These are phyloP conservation scores for Dione vanillae DNA, from an alignment of 2,888 invertebrate genomes.

Conservation along the genomic window DNA sequence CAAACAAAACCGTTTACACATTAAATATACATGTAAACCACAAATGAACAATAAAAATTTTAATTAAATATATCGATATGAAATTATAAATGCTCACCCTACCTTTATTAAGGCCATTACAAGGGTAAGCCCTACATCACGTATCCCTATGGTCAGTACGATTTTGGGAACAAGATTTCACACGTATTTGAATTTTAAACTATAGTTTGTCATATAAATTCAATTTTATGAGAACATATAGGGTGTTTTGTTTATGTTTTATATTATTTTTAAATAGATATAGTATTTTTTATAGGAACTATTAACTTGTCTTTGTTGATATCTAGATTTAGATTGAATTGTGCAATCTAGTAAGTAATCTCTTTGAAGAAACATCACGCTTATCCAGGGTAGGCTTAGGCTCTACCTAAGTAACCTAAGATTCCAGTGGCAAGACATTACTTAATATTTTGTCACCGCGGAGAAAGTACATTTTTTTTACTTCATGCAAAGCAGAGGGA, in stretches of 20 bases:
- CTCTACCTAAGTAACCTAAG: too few species aligned
- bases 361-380: too few species aligned
- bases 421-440: too few species aligned
- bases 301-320: too few species aligned
- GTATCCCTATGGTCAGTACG: slow-evolving; percentile 73
- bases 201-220: slow-evolving; percentile 84
- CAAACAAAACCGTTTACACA: not conserved
- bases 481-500: too few species aligned
- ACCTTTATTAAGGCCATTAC: slow-evolving; percentile 83
- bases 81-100: slow-evolving; percentile 80
- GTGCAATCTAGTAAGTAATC: too few species aligned
- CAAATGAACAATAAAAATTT: slow-evolving; percentile 67
- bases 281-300: not conserved
- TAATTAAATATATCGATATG: slow-evolving; percentile 82
- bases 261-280: not conserved
- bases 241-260: slow-evolving; percentile 55
- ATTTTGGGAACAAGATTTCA: slow-evolving; percentile 81
- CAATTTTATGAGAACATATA: slow-evolving; percentile 73
- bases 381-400: too few species aligned
- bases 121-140: slow-evolving; percentile 74
- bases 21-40: slow-evolving; percentile 9
- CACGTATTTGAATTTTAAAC: slow-evolving; percentile 83
- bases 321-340: too few species aligned
- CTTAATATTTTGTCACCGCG: too few species aligned
- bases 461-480: too few species aligned